Conservation (phyloP, 53 echinoderm and acorn worm species). For the Hippasteria phrygiana region DNA sequence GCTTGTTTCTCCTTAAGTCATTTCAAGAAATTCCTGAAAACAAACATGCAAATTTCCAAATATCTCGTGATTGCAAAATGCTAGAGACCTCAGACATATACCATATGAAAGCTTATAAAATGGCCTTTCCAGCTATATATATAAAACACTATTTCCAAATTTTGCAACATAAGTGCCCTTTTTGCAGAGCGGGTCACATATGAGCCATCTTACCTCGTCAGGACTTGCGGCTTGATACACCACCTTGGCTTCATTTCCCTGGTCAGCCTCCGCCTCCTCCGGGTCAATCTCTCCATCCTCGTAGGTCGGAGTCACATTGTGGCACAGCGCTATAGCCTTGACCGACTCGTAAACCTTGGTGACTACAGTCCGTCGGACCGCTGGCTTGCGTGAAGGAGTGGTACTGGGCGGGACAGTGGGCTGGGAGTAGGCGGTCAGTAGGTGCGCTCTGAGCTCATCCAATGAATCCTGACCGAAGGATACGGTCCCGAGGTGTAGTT, state of each 20-base stretch:
- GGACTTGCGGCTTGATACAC: slow-evolving; percentile 97
- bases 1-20: too few relatives aligned
- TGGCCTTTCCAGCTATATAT: too few relatives aligned
- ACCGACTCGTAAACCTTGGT: slow-evolving; percentile 91
- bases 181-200: too few relatives aligned
- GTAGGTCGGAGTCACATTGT: slow-evolving; percentile 96
- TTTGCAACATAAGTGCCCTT: too few relatives aligned
- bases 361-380: slow-evolving; percentile 90
- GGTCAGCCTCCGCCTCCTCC: slow-evolving; percentile 64
- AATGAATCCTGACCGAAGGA: slow-evolving; percentile 85
- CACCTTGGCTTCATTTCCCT: slow-evolving; percentile 73
- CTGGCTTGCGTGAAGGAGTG: slow-evolving; percentile 79
- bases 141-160: too few relatives aligned
- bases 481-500: slow-evolving; percentile 95
- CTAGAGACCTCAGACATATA: too few relatives aligned
- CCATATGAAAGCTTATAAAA: too few relatives aligned
- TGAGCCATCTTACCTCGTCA: slow-evolving; percentile 81
- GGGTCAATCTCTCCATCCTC: slow-evolving; percentile 78
- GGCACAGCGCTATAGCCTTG: slow-evolving; percentile 93
- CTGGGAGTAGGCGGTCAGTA: slow-evolving; percentile 84
- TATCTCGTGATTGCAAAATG: too few relatives aligned
- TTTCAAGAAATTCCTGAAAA: too few relatives aligned
- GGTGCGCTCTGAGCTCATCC: slow-evolving; percentile 85
- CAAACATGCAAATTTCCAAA: too few relatives aligned
- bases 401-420: slow-evolving; percentile 64